These are phyloP conservation scores for Luperina testacea DNA, from an alignment of 2,888 invertebrate genomes.

Conservation along the genomic window DNA sequence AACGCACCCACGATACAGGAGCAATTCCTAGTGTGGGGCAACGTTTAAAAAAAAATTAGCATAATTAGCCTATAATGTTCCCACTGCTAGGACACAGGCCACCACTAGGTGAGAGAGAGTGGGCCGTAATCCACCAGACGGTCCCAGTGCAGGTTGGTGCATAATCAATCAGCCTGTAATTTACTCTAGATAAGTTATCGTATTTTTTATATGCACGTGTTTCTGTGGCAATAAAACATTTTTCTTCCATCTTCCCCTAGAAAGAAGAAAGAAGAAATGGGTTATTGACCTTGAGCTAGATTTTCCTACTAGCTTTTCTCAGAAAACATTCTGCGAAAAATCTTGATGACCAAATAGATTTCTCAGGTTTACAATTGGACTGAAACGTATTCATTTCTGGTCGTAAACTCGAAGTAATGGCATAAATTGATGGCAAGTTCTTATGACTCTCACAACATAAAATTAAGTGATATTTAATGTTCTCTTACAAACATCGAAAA, in stretches of 20 bases:
- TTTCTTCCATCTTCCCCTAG: neutral
- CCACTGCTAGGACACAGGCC: too few relatives aligned
- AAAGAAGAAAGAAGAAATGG: neutral
- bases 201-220: too few relatives aligned
- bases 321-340: neutral
- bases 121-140: too few relatives aligned
- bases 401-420: constrained; percentile 49
- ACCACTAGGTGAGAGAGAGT: too few relatives aligned
- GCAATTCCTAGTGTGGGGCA: too few relatives aligned
- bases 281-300: neutral
- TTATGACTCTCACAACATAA: constrained; percentile 41
- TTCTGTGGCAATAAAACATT: too few relatives aligned
- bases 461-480: constrained; percentile 45
- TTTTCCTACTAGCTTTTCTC: neutral
- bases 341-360: constrained; percentile 13
- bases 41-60: too few relatives aligned
- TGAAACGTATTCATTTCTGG: constrained; percentile 41
- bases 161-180: too few relatives aligned
- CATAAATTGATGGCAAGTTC: constrained; percentile 39
- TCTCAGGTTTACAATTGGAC: constrained; percentile 19
- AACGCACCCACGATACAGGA: too few relatives aligned
- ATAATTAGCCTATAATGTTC: too few relatives aligned
- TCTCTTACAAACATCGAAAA: constrained; percentile 7
- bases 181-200: too few relatives aligned
- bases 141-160: too few relatives aligned